Percentiles rank a stretch among this genome's conserved stretches.
Conservation (phyloP, 2,888 invertebrate genomes). For the Caenorhabditis zanzibari region DNA sequence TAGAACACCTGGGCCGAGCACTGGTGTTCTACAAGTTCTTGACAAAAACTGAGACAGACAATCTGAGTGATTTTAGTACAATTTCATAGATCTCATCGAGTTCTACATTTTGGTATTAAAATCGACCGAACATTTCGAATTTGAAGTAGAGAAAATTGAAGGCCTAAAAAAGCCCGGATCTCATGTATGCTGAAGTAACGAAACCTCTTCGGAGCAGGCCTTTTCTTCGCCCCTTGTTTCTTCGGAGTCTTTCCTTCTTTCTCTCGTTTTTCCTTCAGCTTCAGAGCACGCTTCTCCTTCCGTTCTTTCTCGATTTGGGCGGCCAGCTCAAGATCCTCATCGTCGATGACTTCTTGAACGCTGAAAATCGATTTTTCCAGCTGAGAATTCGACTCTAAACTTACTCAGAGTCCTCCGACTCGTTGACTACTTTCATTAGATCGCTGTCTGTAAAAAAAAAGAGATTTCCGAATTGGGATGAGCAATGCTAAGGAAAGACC, state of each 20-base stretch:
- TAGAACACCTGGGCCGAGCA: too few species aligned
- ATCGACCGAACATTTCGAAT: too few species aligned
- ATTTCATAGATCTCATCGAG: too few species aligned
- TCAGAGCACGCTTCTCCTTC: constrained; percentile 52
- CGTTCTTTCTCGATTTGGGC: constrained; percentile 54
- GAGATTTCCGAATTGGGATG: not conserved
- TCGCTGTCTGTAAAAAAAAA: constrained; percentile 8
- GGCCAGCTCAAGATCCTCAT: constrained; percentile 66
- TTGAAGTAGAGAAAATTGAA: too few species aligned
- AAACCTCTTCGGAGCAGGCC: not conserved
- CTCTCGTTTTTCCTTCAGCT: constrained; percentile 43
- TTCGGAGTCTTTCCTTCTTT: constrained; percentile 29
- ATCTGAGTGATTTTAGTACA: too few species aligned
- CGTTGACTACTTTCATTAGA: constrained; percentile 15
- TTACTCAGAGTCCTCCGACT: constrained; percentile 37
- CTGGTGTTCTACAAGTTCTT: too few species aligned
- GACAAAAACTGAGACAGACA: too few species aligned
- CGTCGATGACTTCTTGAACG: constrained; percentile 68
- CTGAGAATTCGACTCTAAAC: constrained; percentile 7
- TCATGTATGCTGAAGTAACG: too few species aligned
- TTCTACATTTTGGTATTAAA: too few species aligned
- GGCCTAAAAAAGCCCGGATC: too few species aligned
- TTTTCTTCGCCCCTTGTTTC: constrained; percentile 12
- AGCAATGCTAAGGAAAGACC: not conserved
- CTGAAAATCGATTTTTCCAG: constrained; percentile 30